phyloP scores from a whole-genome alignment of 2,888 invertebrate genomes.

The Acanthoscelides obtectus region DNA sequence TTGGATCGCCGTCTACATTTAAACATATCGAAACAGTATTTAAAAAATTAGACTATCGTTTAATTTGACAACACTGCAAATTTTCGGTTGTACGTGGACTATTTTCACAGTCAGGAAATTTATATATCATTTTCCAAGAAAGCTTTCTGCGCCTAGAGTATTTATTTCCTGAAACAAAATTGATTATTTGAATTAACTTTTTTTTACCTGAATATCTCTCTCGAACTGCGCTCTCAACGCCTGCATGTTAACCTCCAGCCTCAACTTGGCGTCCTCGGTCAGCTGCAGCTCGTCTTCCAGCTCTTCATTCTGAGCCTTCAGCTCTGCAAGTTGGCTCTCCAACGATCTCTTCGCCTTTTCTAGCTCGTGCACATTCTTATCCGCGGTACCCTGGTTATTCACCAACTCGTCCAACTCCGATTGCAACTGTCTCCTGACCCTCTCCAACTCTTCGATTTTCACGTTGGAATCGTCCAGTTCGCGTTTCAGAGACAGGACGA shows the following conservation, averaged over 20 bases:
- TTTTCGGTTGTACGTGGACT: too few relatives aligned
- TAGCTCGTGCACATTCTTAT: slow-evolving; percentile 97
- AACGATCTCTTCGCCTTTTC: slow-evolving; percentile 96
- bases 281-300: slow-evolving; percentile 92
- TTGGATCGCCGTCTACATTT: too few relatives aligned
- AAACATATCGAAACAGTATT: too few relatives aligned
- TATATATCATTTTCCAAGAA: too few relatives aligned
- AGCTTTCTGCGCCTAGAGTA: too few relatives aligned
- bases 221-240: slow-evolving; percentile 94
- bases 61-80: too few relatives aligned
- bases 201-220: slow-evolving; percentile 64
- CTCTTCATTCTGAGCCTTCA: slow-evolving; percentile 92
- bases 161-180: too few relatives aligned
- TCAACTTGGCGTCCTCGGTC: slow-evolving; percentile 93
- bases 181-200: too few relatives aligned
- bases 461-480: slow-evolving; percentile 89
- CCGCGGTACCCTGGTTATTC: slow-evolving; percentile 95
- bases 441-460: slow-evolving; percentile 84
- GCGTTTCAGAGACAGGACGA: slow-evolving; percentile 84
- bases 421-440: slow-evolving; percentile 77
- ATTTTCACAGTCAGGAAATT: too few relatives aligned
- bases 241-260: slow-evolving; percentile 98
- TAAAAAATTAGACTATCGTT: too few relatives aligned
- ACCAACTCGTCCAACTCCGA: slow-evolving; percentile 95
- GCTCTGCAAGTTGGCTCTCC: slow-evolving; percentile 86